Evolutionary conservation across 2,797 vertebrate species (phyloP).

Genomic region (Pelochelys cantorii): DNA sequence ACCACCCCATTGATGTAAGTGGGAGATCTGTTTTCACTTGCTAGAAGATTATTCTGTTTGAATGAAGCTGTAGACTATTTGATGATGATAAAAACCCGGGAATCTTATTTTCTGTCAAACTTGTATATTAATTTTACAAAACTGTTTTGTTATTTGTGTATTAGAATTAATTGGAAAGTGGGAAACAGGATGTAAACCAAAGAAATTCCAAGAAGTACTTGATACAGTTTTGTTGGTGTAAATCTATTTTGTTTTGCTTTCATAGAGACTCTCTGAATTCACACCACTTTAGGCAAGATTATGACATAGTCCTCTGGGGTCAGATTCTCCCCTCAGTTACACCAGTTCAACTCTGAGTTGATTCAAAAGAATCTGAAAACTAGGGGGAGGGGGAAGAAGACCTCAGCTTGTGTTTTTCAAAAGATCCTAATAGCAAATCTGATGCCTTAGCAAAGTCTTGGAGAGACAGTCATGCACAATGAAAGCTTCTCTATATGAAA

Average conservation of each 20-base stretch:
- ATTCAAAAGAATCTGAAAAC: too few species aligned
- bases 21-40: background rate
- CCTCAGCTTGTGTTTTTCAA: too few species aligned
- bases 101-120: background rate
- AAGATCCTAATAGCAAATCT: too few species aligned
- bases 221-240: constrained; percentile 8
- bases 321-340: background rate
- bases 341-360: background rate
- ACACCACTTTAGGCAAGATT: background rate
- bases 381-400: too few species aligned
- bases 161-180: constrained; percentile 38
- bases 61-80: background rate
- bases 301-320: background rate
- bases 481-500: too few species aligned
- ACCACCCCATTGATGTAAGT: accelerated
- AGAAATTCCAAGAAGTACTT: constrained; percentile 35
- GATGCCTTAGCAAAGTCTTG: too few species aligned
- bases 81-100: background rate
- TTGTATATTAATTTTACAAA: background rate
- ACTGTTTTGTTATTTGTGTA: background rate
- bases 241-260: background rate
- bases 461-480: too few species aligned
- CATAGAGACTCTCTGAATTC: background rate
- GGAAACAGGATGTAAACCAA: constrained; percentile 33
- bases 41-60: background rate